Percentiles rank a stretch among this genome's conserved stretches.
These are phyloP conservation scores for Hippocampus mohnikei DNA, from an alignment of 2,113 vertebrate species.

Conservation along the genomic window DNA sequence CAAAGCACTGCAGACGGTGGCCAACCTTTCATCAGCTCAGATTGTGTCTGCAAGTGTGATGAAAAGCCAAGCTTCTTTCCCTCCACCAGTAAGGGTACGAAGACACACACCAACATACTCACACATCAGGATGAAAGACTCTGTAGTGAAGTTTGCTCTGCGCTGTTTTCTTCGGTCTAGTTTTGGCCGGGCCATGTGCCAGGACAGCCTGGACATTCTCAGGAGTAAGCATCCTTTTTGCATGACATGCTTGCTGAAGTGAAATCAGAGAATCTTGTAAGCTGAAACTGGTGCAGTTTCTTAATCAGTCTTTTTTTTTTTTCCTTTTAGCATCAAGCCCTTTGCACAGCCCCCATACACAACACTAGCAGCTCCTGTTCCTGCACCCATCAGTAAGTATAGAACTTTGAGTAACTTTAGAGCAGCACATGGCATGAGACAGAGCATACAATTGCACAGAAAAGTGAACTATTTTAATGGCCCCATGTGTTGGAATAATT, in stretches of 20 bases:
- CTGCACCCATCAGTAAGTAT: conserved; percentile 83
- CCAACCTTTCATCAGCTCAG: conserved; percentile 93
- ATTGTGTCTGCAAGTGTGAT: conserved; percentile 92
- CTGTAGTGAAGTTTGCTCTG: conserved; percentile 3
- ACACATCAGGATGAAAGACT: conserved; percentile 3
- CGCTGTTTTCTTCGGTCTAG: conserved; percentile 55
- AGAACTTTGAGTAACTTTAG: background rate
- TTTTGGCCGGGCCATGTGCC: conserved; percentile 89
- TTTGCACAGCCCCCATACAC: conserved; percentile 92
- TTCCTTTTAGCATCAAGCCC: conserved; percentile 85
- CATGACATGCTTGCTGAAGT: background rate
- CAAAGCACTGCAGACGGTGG: conserved; percentile 94
- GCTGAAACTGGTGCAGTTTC: background rate
- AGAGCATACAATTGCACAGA: background rate
- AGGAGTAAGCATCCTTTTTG: conserved; percentile 83
- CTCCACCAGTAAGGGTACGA: conserved; percentile 86
- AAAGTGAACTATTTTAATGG: background rate
- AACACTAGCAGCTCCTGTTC: conserved; percentile 82
- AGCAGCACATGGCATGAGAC: background rate
- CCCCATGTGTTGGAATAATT: background rate
- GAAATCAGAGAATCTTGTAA: background rate
- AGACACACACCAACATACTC: conserved; percentile 18
- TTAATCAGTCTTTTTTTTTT: background rate
- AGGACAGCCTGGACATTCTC: conserved; percentile 95
- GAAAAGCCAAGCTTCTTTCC: conserved; percentile 87